These are phyloP conservation scores for Agapostemon virescens DNA, from an alignment of 2,888 invertebrate genomes.

Conservation along the genomic window DNA sequence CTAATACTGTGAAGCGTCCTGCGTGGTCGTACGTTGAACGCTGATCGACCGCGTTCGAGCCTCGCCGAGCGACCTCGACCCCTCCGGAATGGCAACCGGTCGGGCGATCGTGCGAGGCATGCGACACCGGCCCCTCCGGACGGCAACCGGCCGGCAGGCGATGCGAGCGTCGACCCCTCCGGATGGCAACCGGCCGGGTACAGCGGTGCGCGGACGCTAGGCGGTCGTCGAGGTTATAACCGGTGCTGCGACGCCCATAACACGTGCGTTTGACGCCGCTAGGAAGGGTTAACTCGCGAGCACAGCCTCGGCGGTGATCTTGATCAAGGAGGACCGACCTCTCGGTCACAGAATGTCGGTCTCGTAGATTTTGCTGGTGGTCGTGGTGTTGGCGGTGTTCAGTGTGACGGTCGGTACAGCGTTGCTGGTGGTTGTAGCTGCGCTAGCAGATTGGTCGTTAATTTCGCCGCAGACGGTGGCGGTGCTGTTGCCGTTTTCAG, in stretches of 20 bases:
- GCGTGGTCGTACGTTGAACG: background rate
- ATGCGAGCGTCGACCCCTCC: too few relatives aligned
- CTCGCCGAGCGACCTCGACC: background rate
- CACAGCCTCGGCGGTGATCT: slow-evolving; percentile 50
- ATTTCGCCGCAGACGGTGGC: slow-evolving; percentile 4
- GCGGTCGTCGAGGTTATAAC: background rate
- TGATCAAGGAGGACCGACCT: slow-evolving; percentile 64
- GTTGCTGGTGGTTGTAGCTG: slow-evolving; percentile 48
- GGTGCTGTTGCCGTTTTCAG: background rate
- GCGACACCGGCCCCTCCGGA: too few relatives aligned
- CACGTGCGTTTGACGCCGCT: background rate
- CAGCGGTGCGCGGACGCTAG: background rate
- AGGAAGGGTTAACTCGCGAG: slow-evolving; percentile 67
- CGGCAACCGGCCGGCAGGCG: background rate
- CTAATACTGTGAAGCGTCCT: slow-evolving; percentile 24
- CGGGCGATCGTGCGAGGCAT: background rate
- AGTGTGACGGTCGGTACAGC: slow-evolving; percentile 58
- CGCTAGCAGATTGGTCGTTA: slow-evolving; percentile 7
- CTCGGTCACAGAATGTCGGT: slow-evolving; percentile 94
- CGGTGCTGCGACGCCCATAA: background rate
- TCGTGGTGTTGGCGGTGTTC: slow-evolving; percentile 77
- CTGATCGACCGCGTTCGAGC: background rate
- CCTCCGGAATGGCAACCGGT: background rate
- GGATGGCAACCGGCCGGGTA: background rate
- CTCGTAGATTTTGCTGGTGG: slow-evolving; percentile 92